Evolutionary conservation across 2,888 invertebrate species (phyloP), one percentile per base, ranked within the genome.

Genomic region (Synanthedon vespiformis): DNA sequence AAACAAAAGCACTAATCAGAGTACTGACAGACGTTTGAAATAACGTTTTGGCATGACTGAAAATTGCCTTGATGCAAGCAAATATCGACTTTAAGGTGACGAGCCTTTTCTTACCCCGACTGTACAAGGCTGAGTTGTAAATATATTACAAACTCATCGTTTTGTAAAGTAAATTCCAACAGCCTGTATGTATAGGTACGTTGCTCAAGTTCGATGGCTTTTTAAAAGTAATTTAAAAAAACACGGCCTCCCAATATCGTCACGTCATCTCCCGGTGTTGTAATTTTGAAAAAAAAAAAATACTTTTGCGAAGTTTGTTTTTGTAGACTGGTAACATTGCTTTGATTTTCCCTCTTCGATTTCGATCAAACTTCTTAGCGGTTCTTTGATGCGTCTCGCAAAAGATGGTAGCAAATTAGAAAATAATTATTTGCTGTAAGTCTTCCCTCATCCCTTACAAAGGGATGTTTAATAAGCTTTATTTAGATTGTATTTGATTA

Each of bases 361-460:
- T 78, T 76, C 75, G 78, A 82, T 83, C 80, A 80, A 77, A 77
- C 72, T 73, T 75, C 72, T 68, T 62, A 65, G 61, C 64, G 57
- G 54, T 62, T 67, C 74, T 80, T 81, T 80, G 80, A 80, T 67
- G 68, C 60, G 58, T 53, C 59, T 60, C 59, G 61, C 64, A 59
- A 65, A 72, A 64, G 70, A 75, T 72, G 72, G 63, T 66, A 68
- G 69, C 67, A 77, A 82, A 80, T 77, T 74, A 77, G 74, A 80
- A 77, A 71, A 77, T 81, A 81, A 83, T 84, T 83, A 81, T 78
- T 77, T 70, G 63, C 65, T 59, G 70, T 68, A 65, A 55, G 70
- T 71, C 70, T 74, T 77, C 77, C 68, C 66, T 70, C 68, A 68
- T 60, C 51, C 52, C 51, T 50, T 40, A 12, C 34, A 51, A 52